Evolutionary conservation across 2,888 invertebrate genomes (phyloP).

Genomic region (Acheta domesticus): DNA sequence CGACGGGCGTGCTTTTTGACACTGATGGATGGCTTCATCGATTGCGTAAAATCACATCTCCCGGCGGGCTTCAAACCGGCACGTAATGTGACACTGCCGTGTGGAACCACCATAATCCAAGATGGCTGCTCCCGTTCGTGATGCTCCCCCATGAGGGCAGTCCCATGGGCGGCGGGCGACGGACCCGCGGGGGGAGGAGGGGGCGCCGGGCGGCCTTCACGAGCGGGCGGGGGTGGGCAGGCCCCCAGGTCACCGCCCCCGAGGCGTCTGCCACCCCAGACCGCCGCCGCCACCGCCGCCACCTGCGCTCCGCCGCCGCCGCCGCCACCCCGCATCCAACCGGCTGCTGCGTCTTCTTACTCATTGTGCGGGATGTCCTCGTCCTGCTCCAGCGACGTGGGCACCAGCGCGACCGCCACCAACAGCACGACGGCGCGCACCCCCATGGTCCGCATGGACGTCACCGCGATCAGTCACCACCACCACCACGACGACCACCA

Average conservation of each 20-base stretch:
- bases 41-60: not conserved
- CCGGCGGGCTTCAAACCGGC: not conserved
- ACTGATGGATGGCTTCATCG: constrained; percentile 18
- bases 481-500: not conserved
- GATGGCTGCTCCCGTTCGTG: not conserved
- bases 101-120: not conserved
- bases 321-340: not conserved
- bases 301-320: not conserved
- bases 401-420: constrained; percentile 42
- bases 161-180: not conserved
- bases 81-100: not conserved
- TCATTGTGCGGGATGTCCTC: constrained; percentile 88
- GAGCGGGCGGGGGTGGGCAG: not conserved
- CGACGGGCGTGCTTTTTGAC: not conserved
- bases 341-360: constrained; percentile 56
- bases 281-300: too few relatives aligned
- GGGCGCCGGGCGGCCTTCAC: not conserved
- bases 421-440: constrained; percentile 44
- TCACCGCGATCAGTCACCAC: not conserved
- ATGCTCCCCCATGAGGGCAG: not conserved
- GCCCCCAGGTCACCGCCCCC: not conserved
- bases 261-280: not conserved
- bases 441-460: not conserved
- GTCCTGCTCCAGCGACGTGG: constrained; percentile 67
- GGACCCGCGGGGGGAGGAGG: not conserved